A percentile compares a stretch with the other conserved stretches of the same genome.
Conservation (phyloP, 2,113 vertebrate genomes). For the Onychorhynchus coronatus region DNA sequence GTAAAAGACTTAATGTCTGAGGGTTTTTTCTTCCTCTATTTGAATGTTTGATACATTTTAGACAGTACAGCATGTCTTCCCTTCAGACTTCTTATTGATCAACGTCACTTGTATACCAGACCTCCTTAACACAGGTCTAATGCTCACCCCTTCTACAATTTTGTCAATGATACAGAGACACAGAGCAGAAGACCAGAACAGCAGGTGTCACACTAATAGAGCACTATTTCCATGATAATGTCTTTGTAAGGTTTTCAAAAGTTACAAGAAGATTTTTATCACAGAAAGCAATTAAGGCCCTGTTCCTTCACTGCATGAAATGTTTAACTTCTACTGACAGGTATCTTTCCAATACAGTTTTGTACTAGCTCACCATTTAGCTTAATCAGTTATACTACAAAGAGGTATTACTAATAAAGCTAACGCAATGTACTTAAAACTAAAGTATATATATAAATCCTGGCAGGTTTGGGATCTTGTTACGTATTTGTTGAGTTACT, state of each 20-base stretch:
- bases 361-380: neutral
- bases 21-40: neutral
- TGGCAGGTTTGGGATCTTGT: neutral
- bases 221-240: neutral
- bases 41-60: neutral
- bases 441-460: neutral
- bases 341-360: neutral
- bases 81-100: neutral
- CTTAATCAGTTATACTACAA: neutral
- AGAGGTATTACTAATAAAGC: neutral
- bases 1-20: neutral
- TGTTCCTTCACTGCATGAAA: neutral
- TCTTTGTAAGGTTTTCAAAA: neutral
- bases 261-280: neutral
- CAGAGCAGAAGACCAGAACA: neutral
- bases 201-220: neutral
- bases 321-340: neutral
- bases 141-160: neutral
- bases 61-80: neutral
- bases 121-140: neutral
- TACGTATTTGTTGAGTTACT: neutral
- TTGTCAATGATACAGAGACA: fast-evolving
- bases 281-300: neutral
- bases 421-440: neutral
- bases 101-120: neutral